Base-by-base conservation (phyloP, 2,113 vertebrate species). In the Notothenia rossii region DNA sequence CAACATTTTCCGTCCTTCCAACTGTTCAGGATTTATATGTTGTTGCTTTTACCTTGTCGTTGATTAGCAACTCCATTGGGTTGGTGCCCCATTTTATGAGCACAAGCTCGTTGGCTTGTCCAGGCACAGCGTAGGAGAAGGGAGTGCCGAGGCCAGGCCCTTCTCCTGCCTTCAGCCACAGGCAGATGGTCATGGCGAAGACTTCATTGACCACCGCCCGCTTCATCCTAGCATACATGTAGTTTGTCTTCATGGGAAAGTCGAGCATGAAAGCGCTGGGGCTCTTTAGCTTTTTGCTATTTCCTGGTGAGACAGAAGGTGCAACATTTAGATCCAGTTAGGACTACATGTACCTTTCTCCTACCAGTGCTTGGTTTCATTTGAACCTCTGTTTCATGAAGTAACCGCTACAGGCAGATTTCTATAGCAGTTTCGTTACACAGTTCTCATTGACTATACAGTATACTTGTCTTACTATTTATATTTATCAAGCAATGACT, bases 21-120 rank as follows among this genome's bases (percentile, higher is more conserved):
- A 6, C 1, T 49, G 5, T 9, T 18, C 2, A 3, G 12, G 7
- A 46, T 10, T 8, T 72, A 40, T 40, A 3, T 17, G 51, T 20
- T 8, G 33, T 29, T 15, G 33, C 7, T 22, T 55, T 88, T 80
- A 96, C 95, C 94, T 96, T 94, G 89, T 96, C 95, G 0, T 95
- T 94, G 60, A 96, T 88, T 0, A 96, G 93, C 33, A 96, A 92
- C 85, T 96, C 94, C 93, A 96, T 94, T 0, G 94, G 95, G 75
- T 95, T 95, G 77, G 79, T 94, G 3, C 94, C 94, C 95, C 95
- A 95, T 74, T 96, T 94, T 1, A 96, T 94, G 0, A 96, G 92
- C 56, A 96, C 95, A 70, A 96, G 87, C 69, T 96, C 95, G n/a
- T 96, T 96, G 46, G 94, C 92, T 55, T 96, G 95, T 1, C 95